phyloP scores from a whole-genome alignment of 2,888 invertebrate species.

The Drosophila nr. fundita region DNA sequence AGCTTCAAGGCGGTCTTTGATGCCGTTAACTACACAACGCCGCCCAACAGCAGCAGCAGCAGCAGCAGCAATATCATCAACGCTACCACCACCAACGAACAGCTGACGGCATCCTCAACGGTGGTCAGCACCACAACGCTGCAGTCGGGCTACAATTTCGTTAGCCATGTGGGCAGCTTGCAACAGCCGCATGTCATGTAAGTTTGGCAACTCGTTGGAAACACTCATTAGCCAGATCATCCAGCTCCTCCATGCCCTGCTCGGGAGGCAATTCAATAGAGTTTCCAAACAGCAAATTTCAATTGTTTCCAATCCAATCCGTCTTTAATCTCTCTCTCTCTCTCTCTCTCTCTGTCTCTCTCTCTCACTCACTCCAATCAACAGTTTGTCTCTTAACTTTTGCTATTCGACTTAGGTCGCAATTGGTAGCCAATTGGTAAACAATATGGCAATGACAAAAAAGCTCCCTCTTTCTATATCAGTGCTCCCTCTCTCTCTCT shows the following conservation, averaged over 20 bases:
- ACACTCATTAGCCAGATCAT: background rate
- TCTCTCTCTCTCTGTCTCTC: background rate
- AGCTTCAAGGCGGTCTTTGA: slow-evolving; percentile 61
- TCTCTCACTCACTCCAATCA: background rate
- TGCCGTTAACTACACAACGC: slow-evolving; percentile 59
- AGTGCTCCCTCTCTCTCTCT: background rate
- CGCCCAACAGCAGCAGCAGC: slow-evolving; percentile 26
- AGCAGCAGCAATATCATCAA: slow-evolving; percentile 18
- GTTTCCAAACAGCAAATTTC: background rate
- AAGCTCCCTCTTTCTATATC: too few relatives aligned
- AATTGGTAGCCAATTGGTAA: too few relatives aligned
- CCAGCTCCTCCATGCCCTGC: too few relatives aligned
- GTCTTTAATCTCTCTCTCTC: background rate
- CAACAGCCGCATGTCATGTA: slow-evolving; percentile 73
- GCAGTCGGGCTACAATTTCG: slow-evolving; percentile 64
- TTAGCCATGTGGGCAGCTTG: slow-evolving; percentile 52
- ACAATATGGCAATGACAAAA: too few relatives aligned
- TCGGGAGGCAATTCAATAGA: too few relatives aligned
- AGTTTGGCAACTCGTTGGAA: slow-evolving; percentile 33
- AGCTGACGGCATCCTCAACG: slow-evolving; percentile 34
- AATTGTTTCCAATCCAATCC: background rate
- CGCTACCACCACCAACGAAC: slow-evolving; percentile 27
- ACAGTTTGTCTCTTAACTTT: background rate
- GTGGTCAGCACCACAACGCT: slow-evolving; percentile 50
- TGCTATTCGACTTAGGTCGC: too few relatives aligned